Percentiles rank a stretch among this genome's conserved stretches.
These are phyloP conservation scores for Isaurus tuberculatus DNA, from an alignment of 92 coral and sea anemone genomes.

Conservation along the genomic window DNA sequence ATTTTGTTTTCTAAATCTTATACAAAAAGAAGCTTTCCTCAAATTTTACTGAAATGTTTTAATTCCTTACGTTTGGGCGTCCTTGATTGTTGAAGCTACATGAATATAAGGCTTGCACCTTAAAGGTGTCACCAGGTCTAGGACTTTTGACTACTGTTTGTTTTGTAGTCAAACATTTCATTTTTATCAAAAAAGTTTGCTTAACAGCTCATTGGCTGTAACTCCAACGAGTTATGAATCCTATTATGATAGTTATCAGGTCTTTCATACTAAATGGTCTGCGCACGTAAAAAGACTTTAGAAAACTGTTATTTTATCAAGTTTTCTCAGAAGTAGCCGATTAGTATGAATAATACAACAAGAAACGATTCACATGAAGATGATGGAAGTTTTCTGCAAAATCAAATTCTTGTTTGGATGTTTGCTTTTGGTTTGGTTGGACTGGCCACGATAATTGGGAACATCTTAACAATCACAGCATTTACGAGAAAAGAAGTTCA, in stretches of 20 bases:
- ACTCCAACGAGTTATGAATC: too few relatives aligned
- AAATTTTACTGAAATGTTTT: too few relatives aligned
- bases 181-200: neutral
- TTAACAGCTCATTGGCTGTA: neutral
- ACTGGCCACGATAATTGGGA: conserved; percentile 11
- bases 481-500: conserved; percentile 34
- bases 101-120: too few relatives aligned
- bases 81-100: too few relatives aligned
- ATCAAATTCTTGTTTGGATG: conserved; percentile 26
- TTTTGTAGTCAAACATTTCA: neutral
- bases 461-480: conserved; percentile 18
- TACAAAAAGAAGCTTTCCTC: too few relatives aligned
- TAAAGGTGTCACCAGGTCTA: too few relatives aligned
- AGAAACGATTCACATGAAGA: conserved; percentile 10
- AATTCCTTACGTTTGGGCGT: too few relatives aligned
- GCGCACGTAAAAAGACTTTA: too few relatives aligned
- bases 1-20: too few relatives aligned
- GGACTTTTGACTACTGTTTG: neutral
- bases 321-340: neutral
- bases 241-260: neutral
- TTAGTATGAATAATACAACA: conserved; percentile 7
- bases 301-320: neutral
- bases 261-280: neutral
- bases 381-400: neutral
- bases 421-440: conserved; percentile 23